phyloP scores from a whole-genome alignment of 2,888 invertebrate genomes.

The Agapostemon virescens region DNA sequence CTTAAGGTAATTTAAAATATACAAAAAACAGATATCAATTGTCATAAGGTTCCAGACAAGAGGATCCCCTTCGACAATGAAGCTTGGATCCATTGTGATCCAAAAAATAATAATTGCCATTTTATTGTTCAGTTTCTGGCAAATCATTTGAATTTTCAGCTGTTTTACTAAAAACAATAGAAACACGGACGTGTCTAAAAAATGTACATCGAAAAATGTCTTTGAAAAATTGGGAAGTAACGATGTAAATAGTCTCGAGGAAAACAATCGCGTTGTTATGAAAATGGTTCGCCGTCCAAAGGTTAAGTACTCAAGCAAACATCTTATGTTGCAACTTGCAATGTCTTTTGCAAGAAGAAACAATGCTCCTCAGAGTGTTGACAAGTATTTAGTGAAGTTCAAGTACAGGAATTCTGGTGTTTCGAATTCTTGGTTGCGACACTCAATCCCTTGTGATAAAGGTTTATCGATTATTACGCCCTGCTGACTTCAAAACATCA shows the following conservation, averaged over 20 bases:
- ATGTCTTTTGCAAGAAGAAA: not conserved
- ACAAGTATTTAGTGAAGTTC: constrained; percentile 5
- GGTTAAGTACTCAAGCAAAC: not conserved
- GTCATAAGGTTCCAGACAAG: too few relatives aligned
- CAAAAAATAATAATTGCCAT: not conserved
- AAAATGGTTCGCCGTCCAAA: not conserved
- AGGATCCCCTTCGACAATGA: not conserved
- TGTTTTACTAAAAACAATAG: not conserved
- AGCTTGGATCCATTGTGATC: not conserved
- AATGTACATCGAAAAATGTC: too few relatives aligned
- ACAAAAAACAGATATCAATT: too few relatives aligned
- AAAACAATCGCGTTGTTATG: not conserved
- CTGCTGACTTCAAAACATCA: not conserved
- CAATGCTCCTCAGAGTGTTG: not conserved
- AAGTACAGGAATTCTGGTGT: not conserved
- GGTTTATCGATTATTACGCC: not conserved
- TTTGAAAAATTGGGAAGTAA: not conserved
- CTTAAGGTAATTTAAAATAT: too few relatives aligned
- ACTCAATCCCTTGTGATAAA: not conserved
- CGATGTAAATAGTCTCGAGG: not conserved
- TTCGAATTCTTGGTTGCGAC: not conserved
- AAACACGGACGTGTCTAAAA: not conserved
- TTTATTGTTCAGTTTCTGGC: not conserved
- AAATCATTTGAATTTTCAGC: not conserved
- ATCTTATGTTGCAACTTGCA: not conserved